phyloP scores from a whole-genome alignment of 2,797 vertebrate species.

The Falco novaeseelandiae region DNA sequence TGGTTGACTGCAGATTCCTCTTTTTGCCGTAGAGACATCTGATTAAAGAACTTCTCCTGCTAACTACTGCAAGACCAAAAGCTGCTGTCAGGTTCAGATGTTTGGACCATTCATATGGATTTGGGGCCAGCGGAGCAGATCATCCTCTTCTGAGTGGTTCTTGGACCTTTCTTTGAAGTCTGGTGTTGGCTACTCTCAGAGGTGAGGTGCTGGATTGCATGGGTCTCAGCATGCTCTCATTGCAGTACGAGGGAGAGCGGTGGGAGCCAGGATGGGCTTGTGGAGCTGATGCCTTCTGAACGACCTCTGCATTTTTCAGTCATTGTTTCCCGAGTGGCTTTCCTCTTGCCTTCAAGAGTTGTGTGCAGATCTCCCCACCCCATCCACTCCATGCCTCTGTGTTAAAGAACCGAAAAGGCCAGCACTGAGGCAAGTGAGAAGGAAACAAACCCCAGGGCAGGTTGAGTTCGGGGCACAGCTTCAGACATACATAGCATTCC shows the following conservation, averaged over 20 bases:
- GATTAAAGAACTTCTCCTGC: not conserved
- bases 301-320: not conserved
- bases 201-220: not conserved
- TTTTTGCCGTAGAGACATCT: not conserved
- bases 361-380: not conserved
- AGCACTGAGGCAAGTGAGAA: not conserved
- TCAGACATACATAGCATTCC: not conserved
- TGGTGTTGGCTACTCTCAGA: not conserved
- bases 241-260: not conserved
- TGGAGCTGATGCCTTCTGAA: not conserved
- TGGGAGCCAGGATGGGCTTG: not conserved
- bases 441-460: not conserved
- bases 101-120: not conserved
- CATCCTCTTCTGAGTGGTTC: not conserved
- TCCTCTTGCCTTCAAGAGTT: not conserved
- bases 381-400: not conserved
- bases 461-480: not conserved
- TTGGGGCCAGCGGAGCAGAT: not conserved
- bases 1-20: not conserved
- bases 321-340: not conserved
- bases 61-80: not conserved
- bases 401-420: not conserved
- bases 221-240: not conserved
- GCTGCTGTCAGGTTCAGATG: not conserved
- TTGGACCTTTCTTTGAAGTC: not conserved